phyloP scores from a whole-genome alignment of 2,888 invertebrate species.

The Parapristionchus giblindavisi region DNA sequence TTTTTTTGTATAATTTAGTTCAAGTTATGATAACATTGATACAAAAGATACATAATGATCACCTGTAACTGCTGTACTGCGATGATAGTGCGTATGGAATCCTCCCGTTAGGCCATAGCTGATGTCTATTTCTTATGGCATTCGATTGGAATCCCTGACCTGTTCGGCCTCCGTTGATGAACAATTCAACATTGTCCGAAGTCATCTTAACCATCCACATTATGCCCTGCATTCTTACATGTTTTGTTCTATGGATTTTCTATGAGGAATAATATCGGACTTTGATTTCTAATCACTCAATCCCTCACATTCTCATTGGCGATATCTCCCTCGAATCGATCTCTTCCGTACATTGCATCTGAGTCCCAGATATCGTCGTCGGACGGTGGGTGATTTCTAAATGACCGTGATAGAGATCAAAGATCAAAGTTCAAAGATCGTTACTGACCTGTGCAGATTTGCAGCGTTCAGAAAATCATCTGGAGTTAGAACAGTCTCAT shows the following conservation, averaged over 20 bases:
- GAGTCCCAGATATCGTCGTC: constrained; percentile 63
- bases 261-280: not conserved
- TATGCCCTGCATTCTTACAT: no score
- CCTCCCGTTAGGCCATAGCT: constrained; percentile 65
- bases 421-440: not conserved
- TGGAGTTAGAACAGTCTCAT: constrained; percentile 66
- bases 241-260: not conserved
- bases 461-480: constrained; percentile 61
- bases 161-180: constrained; percentile 57
- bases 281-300: no score
- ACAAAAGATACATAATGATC: not conserved
- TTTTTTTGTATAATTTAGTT: not conserved
- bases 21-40: not conserved
- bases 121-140: constrained; percentile 66
- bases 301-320: constrained; percentile 63
- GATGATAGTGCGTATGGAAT: constrained; percentile 67
- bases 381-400: constrained; percentile 13
- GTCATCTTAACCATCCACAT: constrained; percentile 67
- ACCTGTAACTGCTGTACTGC: constrained; percentile 69
- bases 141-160: constrained; percentile 59
- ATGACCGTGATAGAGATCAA: no score
- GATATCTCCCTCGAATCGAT: constrained; percentile 68
- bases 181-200: constrained; percentile 60
- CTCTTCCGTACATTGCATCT: constrained; percentile 66
- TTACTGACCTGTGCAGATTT: constrained; percentile 1